Conservation (phyloP, 1,140 invertebrate species). For the Gerris buenoi region DNA sequence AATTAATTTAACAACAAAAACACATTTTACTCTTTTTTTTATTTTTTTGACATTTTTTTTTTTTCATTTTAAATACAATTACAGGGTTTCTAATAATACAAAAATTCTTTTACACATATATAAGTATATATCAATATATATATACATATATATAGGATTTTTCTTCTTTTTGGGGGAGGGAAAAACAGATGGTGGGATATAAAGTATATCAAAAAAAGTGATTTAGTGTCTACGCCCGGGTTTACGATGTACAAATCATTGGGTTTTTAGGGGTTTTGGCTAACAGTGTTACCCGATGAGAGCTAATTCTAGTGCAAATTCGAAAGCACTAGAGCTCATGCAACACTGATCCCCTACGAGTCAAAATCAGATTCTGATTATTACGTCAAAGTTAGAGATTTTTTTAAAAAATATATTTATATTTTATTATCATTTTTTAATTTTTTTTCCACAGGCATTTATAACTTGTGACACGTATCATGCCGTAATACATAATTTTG, state of each 20-base stretch:
- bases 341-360: not conserved
- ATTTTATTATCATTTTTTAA: too few relatives aligned
- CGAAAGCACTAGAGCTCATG: not conserved
- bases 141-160: not conserved
- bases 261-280: not conserved
- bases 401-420: too few relatives aligned
- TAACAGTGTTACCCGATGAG: not conserved
- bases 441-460: not conserved
- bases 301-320: not conserved
- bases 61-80: conserved; percentile 13
- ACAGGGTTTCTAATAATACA: conserved; percentile 18
- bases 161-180: not conserved
- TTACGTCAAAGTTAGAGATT: not conserved
- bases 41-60: not conserved
- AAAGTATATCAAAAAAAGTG: not conserved
- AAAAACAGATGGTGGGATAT: not conserved
- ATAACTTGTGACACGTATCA: not conserved
- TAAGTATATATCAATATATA: conserved; percentile 7
- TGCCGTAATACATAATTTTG: not conserved
- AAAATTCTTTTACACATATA: conserved; percentile 13
- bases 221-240: not conserved
- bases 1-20: not conserved
- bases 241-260: not conserved
- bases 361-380: not conserved
- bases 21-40: not conserved